A percentile compares a stretch with the other conserved stretches of the same genome.
phyloP scores from a whole-genome alignment of 2,113 vertebrate genomes.

The Ptychochromis oligacanthus region DNA sequence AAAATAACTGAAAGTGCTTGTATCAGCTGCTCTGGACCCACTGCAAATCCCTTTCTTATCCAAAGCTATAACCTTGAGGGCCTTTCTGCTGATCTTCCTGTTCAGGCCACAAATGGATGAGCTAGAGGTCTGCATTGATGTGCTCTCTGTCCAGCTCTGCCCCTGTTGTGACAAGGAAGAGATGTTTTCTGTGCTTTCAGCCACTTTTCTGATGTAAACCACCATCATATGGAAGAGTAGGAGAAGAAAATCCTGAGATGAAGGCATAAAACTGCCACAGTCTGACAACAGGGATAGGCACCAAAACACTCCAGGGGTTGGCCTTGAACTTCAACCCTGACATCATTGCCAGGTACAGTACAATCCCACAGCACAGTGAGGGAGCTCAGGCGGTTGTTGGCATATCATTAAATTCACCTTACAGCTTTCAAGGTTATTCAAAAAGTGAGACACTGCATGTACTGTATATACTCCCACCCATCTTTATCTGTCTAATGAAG shows the following conservation, averaged over 20 bases:
- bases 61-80: slow-evolving; percentile 63
- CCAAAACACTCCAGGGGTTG: slow-evolving; percentile 28
- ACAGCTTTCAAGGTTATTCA: slow-evolving; percentile 60
- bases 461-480: slow-evolving; percentile 34
- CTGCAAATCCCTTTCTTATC: slow-evolving; percentile 65
- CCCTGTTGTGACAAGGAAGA: slow-evolving; percentile 21
- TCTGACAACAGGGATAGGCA: slow-evolving; percentile 39
- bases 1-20: slow-evolving; percentile 63
- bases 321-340: slow-evolving; percentile 61
- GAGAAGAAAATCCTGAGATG: slow-evolving; percentile 5
- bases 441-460: slow-evolving; percentile 29
- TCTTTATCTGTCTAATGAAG: slow-evolving; percentile 61
- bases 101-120: slow-evolving; percentile 60
- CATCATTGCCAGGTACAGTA: slow-evolving; percentile 22
- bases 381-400: slow-evolving; percentile 27
- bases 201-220: slow-evolving; percentile 50
- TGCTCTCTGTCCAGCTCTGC: slow-evolving; percentile 57
- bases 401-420: slow-evolving; percentile 39
- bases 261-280: slow-evolving; percentile 14
- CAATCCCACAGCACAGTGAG: background rate
- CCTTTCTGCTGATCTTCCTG: slow-evolving; percentile 64
- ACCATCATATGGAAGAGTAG: background rate
- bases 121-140: slow-evolving; percentile 62
- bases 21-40: slow-evolving; percentile 61
- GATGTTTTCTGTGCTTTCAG: slow-evolving; percentile 52